phyloP scores from a whole-genome alignment of 2,888 invertebrate species.

The Diadegma fenestrale region DNA sequence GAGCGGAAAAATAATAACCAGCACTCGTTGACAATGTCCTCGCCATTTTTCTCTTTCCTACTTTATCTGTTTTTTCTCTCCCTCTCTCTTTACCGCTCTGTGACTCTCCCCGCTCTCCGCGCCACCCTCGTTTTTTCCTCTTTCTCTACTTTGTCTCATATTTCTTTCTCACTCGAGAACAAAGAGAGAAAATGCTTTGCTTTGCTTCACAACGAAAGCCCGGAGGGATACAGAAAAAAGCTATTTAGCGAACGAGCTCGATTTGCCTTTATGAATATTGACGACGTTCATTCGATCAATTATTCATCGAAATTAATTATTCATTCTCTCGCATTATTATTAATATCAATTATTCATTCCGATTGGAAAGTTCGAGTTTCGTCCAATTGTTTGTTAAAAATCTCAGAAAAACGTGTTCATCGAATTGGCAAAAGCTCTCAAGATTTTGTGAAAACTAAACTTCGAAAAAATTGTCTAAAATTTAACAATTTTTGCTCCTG shows the following conservation, averaged over 20 bases:
- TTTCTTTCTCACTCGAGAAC: conserved; percentile 32
- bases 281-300: neutral
- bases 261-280: conserved; percentile 27
- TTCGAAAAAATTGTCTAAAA: neutral
- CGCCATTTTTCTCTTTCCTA: conserved; percentile 38
- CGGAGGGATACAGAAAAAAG: conserved; percentile 10
- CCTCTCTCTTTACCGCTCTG: neutral
- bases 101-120: neutral
- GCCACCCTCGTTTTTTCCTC: neutral
- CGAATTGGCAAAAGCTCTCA: neutral
- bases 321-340: neutral
- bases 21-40: conserved; percentile 49
- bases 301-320: neutral
- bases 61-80: conserved; percentile 5
- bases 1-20: conserved; percentile 65
- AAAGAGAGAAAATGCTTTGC: conserved; percentile 30
- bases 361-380: neutral
- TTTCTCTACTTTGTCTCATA: conserved; percentile 18
- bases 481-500: too few relatives aligned
- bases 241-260: conserved; percentile 46
- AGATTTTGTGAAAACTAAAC: neutral
- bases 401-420: neutral
- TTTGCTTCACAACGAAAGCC: conserved; percentile 10
- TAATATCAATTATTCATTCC: neutral
- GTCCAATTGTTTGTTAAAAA: neutral